phyloP scores from a whole-genome alignment of 2,113 vertebrate genomes.

The Mastomys coucha region DNA sequence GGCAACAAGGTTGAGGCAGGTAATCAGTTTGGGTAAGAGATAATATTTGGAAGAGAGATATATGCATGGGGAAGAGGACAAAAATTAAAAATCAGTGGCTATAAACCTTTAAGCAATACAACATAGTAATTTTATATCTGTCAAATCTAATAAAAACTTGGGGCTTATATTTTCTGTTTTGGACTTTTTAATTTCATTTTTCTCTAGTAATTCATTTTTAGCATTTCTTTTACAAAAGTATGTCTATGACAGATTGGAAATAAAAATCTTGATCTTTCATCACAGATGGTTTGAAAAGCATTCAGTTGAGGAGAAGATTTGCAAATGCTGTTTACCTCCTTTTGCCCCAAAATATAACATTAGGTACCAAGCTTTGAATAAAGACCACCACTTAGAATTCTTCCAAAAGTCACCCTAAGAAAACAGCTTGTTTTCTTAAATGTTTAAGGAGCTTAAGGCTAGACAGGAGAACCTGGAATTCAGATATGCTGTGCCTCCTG shows the following conservation, averaged over 20 bases:
- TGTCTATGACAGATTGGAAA: constrained; percentile 82
- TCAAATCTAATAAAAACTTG: constrained; percentile 59
- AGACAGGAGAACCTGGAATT: background rate
- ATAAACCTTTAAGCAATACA: constrained; percentile 52
- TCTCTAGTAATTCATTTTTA: constrained; percentile 79
- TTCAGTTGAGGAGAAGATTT: constrained; percentile 76
- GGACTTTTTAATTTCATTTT: constrained; percentile 71
- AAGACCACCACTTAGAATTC: constrained; percentile 44
- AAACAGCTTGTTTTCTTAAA: constrained; percentile 12
- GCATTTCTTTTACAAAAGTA: constrained; percentile 66
- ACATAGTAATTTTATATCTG: constrained; percentile 58
- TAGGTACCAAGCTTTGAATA: constrained; percentile 68
- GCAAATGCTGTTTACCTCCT: constrained; percentile 79
- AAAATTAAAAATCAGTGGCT: constrained; percentile 38
- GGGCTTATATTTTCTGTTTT: constrained; percentile 63
- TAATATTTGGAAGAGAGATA: background rate
- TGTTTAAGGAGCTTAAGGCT: constrained; percentile 29
- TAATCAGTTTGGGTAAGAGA: background rate
- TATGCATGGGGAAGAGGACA: background rate
- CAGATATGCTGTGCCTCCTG: constrained; percentile 1
- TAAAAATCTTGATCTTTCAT: constrained; percentile 81
- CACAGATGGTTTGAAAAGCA: constrained; percentile 82
- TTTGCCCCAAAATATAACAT: constrained; percentile 67
- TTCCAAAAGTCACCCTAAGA: background rate
- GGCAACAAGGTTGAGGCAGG: background rate